Percentiles rank a stretch among this genome's conserved stretches.
These are phyloP conservation scores for Probaryconus sp. DNA, from an alignment of 1,140 invertebrate genomes.

Conservation along the genomic window DNA sequence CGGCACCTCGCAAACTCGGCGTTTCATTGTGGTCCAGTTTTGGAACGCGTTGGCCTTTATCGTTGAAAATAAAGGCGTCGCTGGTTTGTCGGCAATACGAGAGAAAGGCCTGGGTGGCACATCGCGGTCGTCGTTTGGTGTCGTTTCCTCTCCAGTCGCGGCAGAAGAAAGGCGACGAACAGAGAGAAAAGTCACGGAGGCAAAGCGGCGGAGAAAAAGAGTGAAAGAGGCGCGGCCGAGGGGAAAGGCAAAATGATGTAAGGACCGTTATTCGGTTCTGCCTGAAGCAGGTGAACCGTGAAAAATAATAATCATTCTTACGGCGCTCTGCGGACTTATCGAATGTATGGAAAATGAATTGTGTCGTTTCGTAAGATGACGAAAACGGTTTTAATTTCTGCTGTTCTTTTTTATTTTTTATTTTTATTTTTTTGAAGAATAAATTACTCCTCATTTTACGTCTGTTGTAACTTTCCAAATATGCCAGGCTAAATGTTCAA, in stretches of 20 bases:
- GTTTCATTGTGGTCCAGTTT: slow-evolving; percentile 56
- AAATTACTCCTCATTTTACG: no score
- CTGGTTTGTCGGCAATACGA: slow-evolving; percentile 55
- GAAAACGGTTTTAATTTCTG: no score
- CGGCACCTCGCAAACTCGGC: slow-evolving; percentile 45
- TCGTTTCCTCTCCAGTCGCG: slow-evolving; percentile 45
- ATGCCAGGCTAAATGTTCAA: no score
- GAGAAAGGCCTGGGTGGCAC: slow-evolving; percentile 69
- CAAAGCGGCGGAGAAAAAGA: slow-evolving; percentile 63
- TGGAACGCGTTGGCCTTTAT: slow-evolving; percentile 31
- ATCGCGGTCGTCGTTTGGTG: slow-evolving; percentile 28
- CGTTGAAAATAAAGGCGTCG: slow-evolving; percentile 64
- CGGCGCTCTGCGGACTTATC: background rate
- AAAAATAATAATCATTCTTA: slow-evolving; percentile 48
- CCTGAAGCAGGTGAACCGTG: slow-evolving; percentile 25
- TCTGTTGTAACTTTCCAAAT: no score
- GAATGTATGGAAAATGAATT: background rate
- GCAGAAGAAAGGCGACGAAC: slow-evolving; percentile 33
- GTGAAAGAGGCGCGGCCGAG: slow-evolving; percentile 51
- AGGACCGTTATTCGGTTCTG: slow-evolving; percentile 8
- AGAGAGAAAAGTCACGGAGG: slow-evolving; percentile 17
- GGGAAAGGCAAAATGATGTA: slow-evolving; percentile 42
- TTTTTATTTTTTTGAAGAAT: no score
- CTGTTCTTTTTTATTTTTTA: no score
- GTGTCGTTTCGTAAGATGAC: no score